Conservation (phyloP, 2,113 vertebrate species). For the Crotophaga sulcirostris region DNA sequence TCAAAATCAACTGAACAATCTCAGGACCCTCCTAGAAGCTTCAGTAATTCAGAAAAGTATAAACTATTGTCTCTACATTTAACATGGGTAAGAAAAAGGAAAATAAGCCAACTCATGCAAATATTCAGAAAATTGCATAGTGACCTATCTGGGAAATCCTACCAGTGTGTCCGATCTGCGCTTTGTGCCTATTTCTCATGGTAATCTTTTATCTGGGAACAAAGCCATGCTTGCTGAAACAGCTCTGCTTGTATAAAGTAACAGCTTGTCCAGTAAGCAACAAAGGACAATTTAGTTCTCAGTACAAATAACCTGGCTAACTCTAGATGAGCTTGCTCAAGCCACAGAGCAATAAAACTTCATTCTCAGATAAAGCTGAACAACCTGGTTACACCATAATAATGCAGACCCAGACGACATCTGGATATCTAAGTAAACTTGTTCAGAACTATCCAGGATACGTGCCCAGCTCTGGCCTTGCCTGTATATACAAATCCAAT, state of each 20-base stretch:
- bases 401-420: neutral
- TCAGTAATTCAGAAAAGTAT: neutral
- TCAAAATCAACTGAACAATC: neutral
- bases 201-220: slow-evolving; percentile 27
- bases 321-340: neutral
- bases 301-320: neutral
- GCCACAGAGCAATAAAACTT: neutral
- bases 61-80: neutral
- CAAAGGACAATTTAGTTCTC: neutral
- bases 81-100: neutral
- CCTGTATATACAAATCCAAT: neutral
- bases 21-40: neutral
- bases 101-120: neutral
- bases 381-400: rapidly evolving
- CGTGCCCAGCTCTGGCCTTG: neutral
- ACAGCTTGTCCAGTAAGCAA: neutral
- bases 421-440: rapidly evolving
- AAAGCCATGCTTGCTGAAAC: neutral
- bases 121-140: neutral
- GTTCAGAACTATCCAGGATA: neutral
- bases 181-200: neutral
- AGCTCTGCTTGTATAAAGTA: neutral
- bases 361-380: neutral
- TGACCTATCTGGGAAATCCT: neutral
- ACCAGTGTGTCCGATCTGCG: neutral